Percentiles rank a stretch among this genome's conserved stretches.
These are phyloP conservation scores for Pseudomyrmex cubaensis DNA, from an alignment of 1,140 invertebrate species.

Conservation along the genomic window DNA sequence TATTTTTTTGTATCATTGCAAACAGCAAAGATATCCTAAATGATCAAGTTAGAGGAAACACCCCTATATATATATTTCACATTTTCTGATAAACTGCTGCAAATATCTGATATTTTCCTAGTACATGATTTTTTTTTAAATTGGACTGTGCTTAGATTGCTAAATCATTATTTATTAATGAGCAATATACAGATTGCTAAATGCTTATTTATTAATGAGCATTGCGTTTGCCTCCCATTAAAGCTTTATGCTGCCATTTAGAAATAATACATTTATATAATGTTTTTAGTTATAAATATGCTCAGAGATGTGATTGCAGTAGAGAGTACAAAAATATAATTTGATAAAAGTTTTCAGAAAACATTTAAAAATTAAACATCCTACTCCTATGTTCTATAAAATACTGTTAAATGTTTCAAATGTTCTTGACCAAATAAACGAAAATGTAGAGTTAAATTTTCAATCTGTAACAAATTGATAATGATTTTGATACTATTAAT, in stretches of 20 bases:
- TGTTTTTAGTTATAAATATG: slow-evolving; percentile 23
- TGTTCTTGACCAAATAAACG: not conserved
- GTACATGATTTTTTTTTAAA: too few species aligned
- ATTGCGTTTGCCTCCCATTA: not conserved
- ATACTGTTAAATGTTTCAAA: not conserved
- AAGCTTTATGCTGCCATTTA: slow-evolving; percentile 2
- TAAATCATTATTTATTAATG: not conserved
- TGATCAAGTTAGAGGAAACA: too few species aligned
- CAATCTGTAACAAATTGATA: too few species aligned
- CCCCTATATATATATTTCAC: too few species aligned
- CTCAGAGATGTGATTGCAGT: not conserved
- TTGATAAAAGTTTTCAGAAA: slow-evolving; percentile 7
- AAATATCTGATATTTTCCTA: too few species aligned
- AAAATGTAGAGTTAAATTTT: too few species aligned
- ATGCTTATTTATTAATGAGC: not conserved
- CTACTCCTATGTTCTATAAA: not conserved
- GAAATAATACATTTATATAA: slow-evolving; percentile 18
- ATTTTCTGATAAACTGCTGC: too few species aligned
- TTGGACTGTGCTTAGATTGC: too few species aligned
- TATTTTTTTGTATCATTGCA: too few species aligned
- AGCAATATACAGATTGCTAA: not conserved
- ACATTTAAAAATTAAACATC: slow-evolving; percentile 13
- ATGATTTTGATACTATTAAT: too few species aligned
- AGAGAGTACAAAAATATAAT: not conserved
- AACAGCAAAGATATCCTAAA: too few species aligned